Conservation (phyloP, 2,113 vertebrate genomes). For the Pardalotus punctatus region DNA sequence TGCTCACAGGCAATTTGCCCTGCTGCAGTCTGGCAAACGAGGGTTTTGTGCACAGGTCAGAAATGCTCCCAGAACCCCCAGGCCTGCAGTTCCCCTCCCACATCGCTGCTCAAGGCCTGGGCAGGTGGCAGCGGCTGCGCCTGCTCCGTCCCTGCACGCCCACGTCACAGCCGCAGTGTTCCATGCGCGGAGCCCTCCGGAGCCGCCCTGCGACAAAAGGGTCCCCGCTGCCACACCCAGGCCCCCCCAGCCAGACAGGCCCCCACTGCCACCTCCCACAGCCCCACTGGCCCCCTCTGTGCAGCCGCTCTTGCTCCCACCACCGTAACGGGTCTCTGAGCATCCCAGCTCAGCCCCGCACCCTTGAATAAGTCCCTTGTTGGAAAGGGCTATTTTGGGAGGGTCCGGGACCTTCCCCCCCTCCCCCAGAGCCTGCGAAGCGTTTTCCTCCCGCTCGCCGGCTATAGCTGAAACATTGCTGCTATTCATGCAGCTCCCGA, state of each 20-base stretch:
- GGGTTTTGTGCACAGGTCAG: not conserved
- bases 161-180: not conserved
- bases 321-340: not conserved
- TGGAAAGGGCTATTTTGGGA: slow-evolving; percentile 3
- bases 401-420: not conserved
- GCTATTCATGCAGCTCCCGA: slow-evolving; percentile 47
- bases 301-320: not conserved
- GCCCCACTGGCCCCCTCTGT: accelerated
- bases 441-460: not conserved
- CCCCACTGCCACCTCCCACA: not conserved
- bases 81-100: not conserved
- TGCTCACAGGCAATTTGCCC: accelerated
- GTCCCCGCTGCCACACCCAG: not conserved
- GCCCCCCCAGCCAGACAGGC: not conserved
- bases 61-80: not conserved
- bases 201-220: not conserved
- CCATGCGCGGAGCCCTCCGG: not conserved
- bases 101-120: not conserved
- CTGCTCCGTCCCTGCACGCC: not conserved
- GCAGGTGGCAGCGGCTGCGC: slow-evolving; percentile 7
- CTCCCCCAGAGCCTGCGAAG: not conserved
- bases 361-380: slow-evolving; percentile 62
- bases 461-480: slow-evolving; percentile 37
- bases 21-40: not conserved
- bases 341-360: not conserved